Evolutionary conservation across 2,888 invertebrate genomes (phyloP).

Genomic region (Epiperipatus broadwayi): DNA sequence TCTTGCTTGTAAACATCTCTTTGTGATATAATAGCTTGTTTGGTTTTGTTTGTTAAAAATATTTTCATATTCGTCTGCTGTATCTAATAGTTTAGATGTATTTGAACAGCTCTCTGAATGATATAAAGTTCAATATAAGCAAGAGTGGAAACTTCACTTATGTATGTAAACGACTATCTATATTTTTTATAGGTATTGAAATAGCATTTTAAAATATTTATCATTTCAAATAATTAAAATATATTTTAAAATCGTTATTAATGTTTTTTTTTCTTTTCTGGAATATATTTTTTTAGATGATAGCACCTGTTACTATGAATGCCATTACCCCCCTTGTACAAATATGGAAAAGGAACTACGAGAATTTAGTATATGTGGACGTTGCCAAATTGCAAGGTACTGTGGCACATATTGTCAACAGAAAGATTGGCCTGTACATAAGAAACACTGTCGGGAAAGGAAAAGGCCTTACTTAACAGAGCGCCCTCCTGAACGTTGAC

Average conservation of each 20-base stretch:
- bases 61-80: no score
- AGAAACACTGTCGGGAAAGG: conserved; percentile 29
- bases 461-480: conserved; percentile 21
- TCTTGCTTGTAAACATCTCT: no score
- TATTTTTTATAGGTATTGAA: no score
- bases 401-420: conserved; percentile 33
- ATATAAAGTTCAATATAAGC: no score
- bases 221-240: background rate
- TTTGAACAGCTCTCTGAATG: no score
- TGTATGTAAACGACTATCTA: no score
- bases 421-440: conserved; percentile 33
- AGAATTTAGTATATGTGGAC: conserved; percentile 35
- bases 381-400: conserved; percentile 33
- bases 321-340: conserved; percentile 35
- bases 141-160: no score
- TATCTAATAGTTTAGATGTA: no score
- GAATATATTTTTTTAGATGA: conserved; percentile 22
- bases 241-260: background rate
- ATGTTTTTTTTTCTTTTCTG: background rate
- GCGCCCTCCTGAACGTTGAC: conserved; percentile 26
- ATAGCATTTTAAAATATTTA: background rate
- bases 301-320: conserved; percentile 31
- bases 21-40: no score
- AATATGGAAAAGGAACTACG: conserved; percentile 32
- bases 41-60: no score